Evolutionary conservation across 1,140 invertebrate species (phyloP), one percentile per base, ranked within the genome.

Genomic region (Drosophila sp.): DNA sequence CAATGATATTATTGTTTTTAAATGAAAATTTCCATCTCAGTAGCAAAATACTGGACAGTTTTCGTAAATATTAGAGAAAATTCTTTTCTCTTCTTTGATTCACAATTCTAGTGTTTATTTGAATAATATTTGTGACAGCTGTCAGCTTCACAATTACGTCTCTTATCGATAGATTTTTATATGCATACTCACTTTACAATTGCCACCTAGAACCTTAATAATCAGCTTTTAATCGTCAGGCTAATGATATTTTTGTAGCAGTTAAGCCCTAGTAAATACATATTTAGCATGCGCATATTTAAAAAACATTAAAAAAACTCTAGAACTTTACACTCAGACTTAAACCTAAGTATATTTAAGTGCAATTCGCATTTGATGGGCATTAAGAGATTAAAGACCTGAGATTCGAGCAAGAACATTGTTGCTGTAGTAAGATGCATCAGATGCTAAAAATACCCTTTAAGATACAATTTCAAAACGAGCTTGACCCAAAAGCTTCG

Each of bases 401-500:
- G 36, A 16, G 36, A 29, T 46, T 40, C 6, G 18, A 61, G 5
- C 36, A 43, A 54, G 14, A 38, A 54, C 13, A 9, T 45, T 45
- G 8, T 27, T 48, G 43, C 18, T 16, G 21, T 21, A 2, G 21
- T 2, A 21, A 21, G 34, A 54, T 40, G 16, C 51, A 36, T 54
- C 34, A 41, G 11, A 7, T 3, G 21, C 36, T 27, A 27, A 56
- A 56, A 45, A 58, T 66, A 34, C 13, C 45, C 38, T 58, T 58
- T 66, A 36, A 36, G 34, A 56, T 18, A n/a, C 29, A 36, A 29
- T 53, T 65, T 13, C 13, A 18, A 34, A 21, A 38, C 27, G 57
- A 43, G 48, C 63, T 59, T 66, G 70, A 72, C 70, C 70, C 63
- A 45, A 65, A 59, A 72, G n/a, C 11, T n/a, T 18, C 14, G 56